Percentiles rank a stretch among this genome's conserved stretches.
Conservation (phyloP, 2,797 vertebrate genomes). For the Pipistrellus pygmaeus region DNA sequence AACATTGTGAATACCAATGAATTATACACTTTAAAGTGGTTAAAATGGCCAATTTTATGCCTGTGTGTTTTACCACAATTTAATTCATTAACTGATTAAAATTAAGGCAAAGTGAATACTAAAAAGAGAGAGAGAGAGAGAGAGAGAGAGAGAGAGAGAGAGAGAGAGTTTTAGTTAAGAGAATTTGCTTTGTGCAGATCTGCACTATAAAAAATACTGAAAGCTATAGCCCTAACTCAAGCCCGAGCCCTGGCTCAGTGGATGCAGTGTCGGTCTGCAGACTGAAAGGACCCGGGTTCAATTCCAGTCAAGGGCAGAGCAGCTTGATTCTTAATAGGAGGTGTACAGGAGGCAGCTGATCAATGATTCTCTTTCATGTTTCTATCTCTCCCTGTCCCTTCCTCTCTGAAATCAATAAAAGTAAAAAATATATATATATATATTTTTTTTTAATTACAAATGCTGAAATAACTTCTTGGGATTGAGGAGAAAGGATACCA, state of each 20-base stretch:
- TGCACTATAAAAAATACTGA: neutral
- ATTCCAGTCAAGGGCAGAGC: no score
- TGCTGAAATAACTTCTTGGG: neutral
- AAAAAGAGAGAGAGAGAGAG: neutral
- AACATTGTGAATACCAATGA: neutral
- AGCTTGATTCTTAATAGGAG: no score
- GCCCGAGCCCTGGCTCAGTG: no score
- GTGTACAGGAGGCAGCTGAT: no score
- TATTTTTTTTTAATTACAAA: neutral
- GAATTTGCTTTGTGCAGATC: neutral
- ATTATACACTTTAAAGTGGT: neutral
- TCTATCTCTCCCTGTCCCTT: no score
- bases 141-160: no score
- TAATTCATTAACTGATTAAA: neutral
- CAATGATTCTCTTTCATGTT: no score
- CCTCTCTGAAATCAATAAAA: no score
- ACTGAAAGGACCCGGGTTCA: no score
- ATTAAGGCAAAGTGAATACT: constrained; percentile 16
- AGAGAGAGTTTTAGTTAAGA: neutral
- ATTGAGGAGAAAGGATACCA: neutral
- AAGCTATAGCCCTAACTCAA: neutral
- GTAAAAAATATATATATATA: no score
- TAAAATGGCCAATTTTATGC: neutral
- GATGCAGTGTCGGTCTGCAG: no score
- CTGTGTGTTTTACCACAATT: neutral